phyloP scores from a whole-genome alignment of 2,113 vertebrate genomes.

The Leptodactylus fuscus region DNA sequence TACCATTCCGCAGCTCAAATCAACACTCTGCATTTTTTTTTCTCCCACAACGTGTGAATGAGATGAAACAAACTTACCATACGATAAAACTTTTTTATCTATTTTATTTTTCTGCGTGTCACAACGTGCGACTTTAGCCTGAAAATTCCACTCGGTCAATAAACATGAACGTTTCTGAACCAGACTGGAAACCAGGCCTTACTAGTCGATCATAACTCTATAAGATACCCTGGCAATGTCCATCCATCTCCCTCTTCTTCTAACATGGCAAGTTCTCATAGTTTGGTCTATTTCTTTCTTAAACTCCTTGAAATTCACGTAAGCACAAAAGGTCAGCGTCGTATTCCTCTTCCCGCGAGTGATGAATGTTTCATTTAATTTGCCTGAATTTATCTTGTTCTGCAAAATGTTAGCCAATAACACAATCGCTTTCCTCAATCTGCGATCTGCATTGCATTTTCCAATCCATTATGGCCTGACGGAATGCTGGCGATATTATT shows the following conservation, averaged over 20 bases:
- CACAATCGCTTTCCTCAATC: constrained; percentile 17
- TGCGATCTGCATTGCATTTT: constrained; percentile 30
- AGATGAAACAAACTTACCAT: too few species aligned
- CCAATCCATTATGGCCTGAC: constrained; percentile 1
- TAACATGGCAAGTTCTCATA: too few species aligned
- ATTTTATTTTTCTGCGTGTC: too few species aligned
- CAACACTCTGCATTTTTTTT: too few species aligned
- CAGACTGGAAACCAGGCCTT: too few species aligned
- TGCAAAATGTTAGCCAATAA: constrained; percentile 10
- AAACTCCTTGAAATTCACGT: background rate
- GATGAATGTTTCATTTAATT: constrained; percentile 24
- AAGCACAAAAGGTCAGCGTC: background rate
- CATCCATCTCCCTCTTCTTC: background rate
- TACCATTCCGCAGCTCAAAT: too few species aligned
- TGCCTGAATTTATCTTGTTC: constrained; percentile 10
- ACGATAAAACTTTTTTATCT: too few species aligned
- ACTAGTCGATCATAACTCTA: background rate
- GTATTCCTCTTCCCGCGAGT: background rate
- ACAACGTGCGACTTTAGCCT: too few species aligned
- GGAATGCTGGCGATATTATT: background rate
- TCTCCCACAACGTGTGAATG: too few species aligned
- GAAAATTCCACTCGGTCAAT: too few species aligned
- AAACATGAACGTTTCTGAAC: too few species aligned
- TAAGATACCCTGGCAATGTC: background rate
- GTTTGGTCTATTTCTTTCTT: background rate